Base-by-base conservation (phyloP, 2,113 vertebrate species). In the Antennarius striatus region DNA sequence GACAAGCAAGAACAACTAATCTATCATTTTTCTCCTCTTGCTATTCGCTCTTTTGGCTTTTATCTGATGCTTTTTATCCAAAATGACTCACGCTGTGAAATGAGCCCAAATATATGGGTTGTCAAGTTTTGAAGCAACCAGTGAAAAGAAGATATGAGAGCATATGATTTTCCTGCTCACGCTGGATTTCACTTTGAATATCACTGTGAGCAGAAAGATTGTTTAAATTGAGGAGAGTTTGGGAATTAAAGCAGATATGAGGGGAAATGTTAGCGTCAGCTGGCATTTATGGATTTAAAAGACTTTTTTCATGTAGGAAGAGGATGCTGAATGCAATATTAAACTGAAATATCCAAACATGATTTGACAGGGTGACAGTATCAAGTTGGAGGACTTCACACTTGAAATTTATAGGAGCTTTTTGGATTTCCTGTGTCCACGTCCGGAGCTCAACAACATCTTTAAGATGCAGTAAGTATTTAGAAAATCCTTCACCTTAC, bases 341-440 rank as follows among this genome's bases (percentile, higher is more conserved):
- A 22, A 22, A 22, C 22, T 22, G 22, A 22, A 22, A 22, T 22
- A 22, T 22, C 22, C 22, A 2, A 22, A 22, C 22, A 22, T 22
- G 32, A 36, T 77, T 40, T 71, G 3, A 62, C 90, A 99, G 98
- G 96, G 96, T 10, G 98, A 99, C 86, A 95, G 94, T 0, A 93
- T 99, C 86, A 95, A 94, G 84, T 93, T 96, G 92, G 98, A 98
- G 0, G 96, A 98, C 89, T 95, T 98, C 75, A 95, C 95, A 0
- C 90, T 92, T 14, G 96, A 99, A 2, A 88, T 94, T n/a, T 99
- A 98, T 91, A 92, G 90, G 86, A 93, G 88, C 60, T 98, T 98
- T 82, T 77, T 99, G 88, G 96, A 94, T 79, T 93, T 94, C 62
- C 86, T 99, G 66, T 98, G 98, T 80, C 96, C 97, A 81, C 94